Evolutionary conservation across 1,140 invertebrate genomes (phyloP), one percentile per base, ranked within the genome.

Genomic region (Subanguina moxae): DNA sequence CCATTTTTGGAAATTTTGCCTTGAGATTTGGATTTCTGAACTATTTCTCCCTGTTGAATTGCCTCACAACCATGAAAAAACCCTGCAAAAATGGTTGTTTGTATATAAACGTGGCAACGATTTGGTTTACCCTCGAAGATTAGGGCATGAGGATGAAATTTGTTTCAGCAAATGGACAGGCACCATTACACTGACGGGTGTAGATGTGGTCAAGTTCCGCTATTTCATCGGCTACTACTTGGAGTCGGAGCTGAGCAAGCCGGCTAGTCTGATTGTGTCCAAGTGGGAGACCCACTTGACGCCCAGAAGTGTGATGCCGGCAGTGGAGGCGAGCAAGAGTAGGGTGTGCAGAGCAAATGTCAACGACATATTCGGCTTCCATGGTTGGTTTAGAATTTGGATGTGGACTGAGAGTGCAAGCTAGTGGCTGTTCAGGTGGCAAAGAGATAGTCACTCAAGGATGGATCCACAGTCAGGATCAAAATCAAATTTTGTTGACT

Each of bases 141-240:
- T 46, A 46, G 21, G 45, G 21, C 15, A 46, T 15, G 15, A 15
- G 15, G 15, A 46, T 15, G 21, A 46, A 15, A 46, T 46, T n/a
- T n/a, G n/a, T 65, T 76, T 62, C 56, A 75, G 73, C n/a, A 59
- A 67, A 32, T 76, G 71, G 58, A 57, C 46, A n/a, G 74, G 74
- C 21, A 71, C 67, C 17, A 68, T 76, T 23, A 73, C 42, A 46
- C 57, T 72, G 27, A 32, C 30, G 15, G 68, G 69, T 30, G 69
- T 68, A 0, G 67, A 75, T 23, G 68, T 46, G 30, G 30, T 81
- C 25, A 82, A 82, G 62, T 81, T 83, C 48, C 81, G 79, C 1
- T 81, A 81, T 46, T 82, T 83, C 64, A 69, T 81, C 64, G 79
- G 72, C 1, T 82, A 81, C 59, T 82, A 82, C 38, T 52, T 81